Percentiles rank a stretch among this genome's conserved stretches.
These are phyloP conservation scores for Dermatemys mawii DNA, from an alignment of 2,113 vertebrate species.

Conservation along the genomic window DNA sequence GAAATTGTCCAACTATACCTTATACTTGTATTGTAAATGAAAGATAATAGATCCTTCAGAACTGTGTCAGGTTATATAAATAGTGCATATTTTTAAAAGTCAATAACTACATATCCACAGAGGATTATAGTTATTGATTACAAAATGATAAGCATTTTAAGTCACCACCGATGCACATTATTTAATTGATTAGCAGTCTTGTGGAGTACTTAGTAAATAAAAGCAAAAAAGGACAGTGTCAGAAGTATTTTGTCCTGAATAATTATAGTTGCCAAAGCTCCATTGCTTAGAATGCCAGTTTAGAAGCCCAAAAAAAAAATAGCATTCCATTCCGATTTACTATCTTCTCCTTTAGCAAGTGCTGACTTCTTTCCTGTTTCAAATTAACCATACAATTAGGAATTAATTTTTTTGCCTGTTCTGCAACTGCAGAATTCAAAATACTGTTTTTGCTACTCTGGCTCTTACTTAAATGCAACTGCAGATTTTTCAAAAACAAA, in stretches of 20 bases:
- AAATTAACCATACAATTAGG: neutral
- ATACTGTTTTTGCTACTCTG: neutral
- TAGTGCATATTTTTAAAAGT: neutral
- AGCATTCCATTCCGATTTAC: neutral
- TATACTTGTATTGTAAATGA: neutral
- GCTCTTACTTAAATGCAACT: neutral
- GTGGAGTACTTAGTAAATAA: neutral
- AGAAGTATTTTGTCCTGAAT: neutral
- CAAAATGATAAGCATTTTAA: neutral
- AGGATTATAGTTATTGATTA: neutral
- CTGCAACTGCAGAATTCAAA: neutral
- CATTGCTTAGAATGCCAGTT: neutral
- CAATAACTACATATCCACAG: neutral
- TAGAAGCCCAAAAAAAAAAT: slow-evolving; percentile 12
- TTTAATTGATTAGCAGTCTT: neutral
- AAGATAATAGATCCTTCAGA: neutral
- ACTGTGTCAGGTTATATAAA: neutral
- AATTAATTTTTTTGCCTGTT: neutral
- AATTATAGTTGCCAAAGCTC: neutral
- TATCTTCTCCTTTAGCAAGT: neutral
- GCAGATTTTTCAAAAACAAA: neutral
- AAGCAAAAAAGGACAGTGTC: neutral
- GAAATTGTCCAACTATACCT: neutral
- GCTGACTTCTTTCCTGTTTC: neutral
- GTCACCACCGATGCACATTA: neutral